These are phyloP conservation scores for Neolamprologus brichardi DNA, from an alignment of 2,113 vertebrate genomes.

Conservation along the genomic window DNA sequence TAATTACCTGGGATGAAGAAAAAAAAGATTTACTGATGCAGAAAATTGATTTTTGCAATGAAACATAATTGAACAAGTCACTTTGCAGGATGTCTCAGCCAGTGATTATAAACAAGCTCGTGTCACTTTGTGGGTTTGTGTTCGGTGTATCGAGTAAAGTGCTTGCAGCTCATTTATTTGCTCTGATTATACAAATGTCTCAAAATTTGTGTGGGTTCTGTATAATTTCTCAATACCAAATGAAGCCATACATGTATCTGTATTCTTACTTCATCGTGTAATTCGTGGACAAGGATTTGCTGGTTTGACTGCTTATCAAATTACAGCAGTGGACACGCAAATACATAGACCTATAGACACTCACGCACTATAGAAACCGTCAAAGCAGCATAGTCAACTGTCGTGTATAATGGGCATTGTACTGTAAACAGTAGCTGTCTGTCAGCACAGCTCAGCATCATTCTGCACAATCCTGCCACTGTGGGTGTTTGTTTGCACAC, in stretches of 20 bases:
- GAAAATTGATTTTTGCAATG: slow-evolving; percentile 56
- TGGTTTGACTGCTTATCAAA: background rate
- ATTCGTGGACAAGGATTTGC: background rate
- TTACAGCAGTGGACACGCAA: background rate
- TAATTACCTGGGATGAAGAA: slow-evolving; percentile 6
- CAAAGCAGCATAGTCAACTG: background rate
- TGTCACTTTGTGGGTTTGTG: background rate
- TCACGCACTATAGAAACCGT: background rate
- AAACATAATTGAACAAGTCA: slow-evolving; percentile 38
- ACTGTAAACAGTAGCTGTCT: slow-evolving; percentile 29
- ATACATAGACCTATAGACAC: background rate
- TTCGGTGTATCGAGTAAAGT: background rate
- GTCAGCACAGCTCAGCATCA: slow-evolving; percentile 19
- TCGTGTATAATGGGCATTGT: background rate
- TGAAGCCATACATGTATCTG: background rate
- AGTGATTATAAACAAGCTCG: background rate
- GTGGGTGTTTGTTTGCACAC: slow-evolving; percentile 14
- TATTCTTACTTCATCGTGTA: background rate
- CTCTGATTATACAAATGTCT: background rate
- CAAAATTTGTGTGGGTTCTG: background rate
- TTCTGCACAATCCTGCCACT: background rate
- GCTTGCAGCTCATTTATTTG: background rate
- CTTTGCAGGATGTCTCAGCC: background rate
- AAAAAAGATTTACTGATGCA: slow-evolving; percentile 34
- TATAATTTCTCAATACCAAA: background rate